Evolutionary conservation across 2,113 vertebrate genomes (phyloP), one percentile per base, ranked within the genome.

Genomic region (Toxostoma redivivum): DNA sequence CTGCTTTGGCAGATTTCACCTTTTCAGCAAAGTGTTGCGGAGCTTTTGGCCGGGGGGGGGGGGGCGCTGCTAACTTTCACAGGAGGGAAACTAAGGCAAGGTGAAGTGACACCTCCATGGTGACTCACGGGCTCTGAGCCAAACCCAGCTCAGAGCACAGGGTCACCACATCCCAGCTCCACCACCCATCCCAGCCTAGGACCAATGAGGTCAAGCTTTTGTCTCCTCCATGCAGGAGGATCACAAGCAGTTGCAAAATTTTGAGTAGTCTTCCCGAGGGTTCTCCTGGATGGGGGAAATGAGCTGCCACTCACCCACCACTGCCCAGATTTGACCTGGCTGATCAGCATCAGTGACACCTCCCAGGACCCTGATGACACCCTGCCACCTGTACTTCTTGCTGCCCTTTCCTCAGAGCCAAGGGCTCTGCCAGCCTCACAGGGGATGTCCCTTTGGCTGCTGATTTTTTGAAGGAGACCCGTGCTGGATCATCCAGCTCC

Each of bases 21-120:
- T 47, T 64, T 31, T 13, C 56, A 69, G 81, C 50, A 27, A 53
- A 61, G 12, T 3, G 0, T 0, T 4, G 4, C 37, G 30, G 53
- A 47, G 9, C 6, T 56, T 31, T 2, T 5, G 7, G 9, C 4
- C 0, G 1, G 9, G 12, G 60, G 3, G 1, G 15, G 8, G 27
- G n/a, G 12, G 7, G 11, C n/a, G 40, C 17, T 45, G 40, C 33
- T 17, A 19, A 18, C 30, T 67, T n/a, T 38, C 48, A 25, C 28
- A 23, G 50, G 22, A 30, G 28, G 69, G 47, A 88, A 95, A 71
- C 38, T 22, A 35, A 92, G 84, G 48, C 57, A 90, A 4, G 0
- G 4, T 8, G 40, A 17, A 54, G 16, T 7, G 25, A 45, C 60
- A 47, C 7, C 33, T 10, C 30, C 33, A 27, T 11, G 15, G 40